A percentile compares a stretch with the other conserved stretches of the same genome.
phyloP scores from a whole-genome alignment of 2,797 vertebrate species.

The Enteromius argenteus region DNA sequence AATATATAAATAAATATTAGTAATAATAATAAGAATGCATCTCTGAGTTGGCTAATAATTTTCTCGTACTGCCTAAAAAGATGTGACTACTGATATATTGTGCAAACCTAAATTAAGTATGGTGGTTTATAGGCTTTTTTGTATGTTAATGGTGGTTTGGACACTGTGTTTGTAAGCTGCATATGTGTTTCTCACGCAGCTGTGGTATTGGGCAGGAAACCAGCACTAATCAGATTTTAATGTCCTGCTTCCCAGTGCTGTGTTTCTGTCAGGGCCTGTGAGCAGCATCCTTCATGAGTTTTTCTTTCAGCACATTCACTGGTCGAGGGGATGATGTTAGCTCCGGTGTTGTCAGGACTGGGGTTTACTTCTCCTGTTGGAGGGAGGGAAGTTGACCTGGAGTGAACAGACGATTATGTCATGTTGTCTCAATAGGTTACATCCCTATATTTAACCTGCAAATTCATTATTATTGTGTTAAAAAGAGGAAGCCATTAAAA shows the following conservation, averaged over 20 bases:
- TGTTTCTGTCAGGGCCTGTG: conserved; percentile 11
- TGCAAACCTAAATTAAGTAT: not conserved
- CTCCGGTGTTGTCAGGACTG: conserved; percentile 12
- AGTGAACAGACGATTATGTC: not conserved
- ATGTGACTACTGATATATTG: not conserved
- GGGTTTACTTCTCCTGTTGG: conserved; percentile 11
- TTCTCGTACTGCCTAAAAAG: not conserved
- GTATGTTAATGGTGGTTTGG: not conserved
- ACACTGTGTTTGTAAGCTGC: not conserved
- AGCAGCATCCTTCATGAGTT: conserved; percentile 11
- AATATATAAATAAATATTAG: not conserved
- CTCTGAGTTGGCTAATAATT: not conserved
- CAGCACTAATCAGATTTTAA: conserved; percentile 29
- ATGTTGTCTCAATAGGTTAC: not conserved
- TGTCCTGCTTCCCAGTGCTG: conserved; percentile 24
- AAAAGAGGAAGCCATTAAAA: not conserved
- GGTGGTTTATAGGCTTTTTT: not conserved
- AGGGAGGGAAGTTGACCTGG: not conserved
- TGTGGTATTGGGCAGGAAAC: conserved; percentile 20
- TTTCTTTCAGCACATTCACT: not conserved
- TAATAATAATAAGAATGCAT: not conserved
- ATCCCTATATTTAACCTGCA: not conserved
- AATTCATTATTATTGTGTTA: not conserved
- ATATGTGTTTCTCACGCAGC: not conserved
- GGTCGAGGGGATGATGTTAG: not conserved